Conservation (phyloP, 2,113 vertebrate genomes). For the Rhagologus leucostigma region DNA sequence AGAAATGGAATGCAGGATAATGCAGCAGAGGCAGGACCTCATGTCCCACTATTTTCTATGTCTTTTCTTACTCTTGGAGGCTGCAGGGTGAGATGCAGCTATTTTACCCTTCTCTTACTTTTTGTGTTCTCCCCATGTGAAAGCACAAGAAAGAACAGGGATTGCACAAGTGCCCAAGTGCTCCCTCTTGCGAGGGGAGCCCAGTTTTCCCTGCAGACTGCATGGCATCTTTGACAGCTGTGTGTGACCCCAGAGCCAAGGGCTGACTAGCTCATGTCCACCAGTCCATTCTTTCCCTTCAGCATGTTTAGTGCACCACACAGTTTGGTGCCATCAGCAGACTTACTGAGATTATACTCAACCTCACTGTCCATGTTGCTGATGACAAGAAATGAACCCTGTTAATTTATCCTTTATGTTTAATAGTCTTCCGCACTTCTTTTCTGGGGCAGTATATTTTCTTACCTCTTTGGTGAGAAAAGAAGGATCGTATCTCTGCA, state of each 20-base stretch:
- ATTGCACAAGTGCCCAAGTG: not conserved
- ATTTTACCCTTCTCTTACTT: not conserved
- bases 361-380: not conserved
- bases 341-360: not conserved
- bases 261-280: not conserved
- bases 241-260: not conserved
- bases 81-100: not conserved
- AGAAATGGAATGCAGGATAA: not conserved
- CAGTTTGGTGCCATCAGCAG: not conserved
- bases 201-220: not conserved
- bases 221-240: not conserved
- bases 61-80: not conserved
- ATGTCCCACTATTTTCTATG: fast-evolving
- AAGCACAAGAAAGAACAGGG: not conserved
- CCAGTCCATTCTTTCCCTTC: not conserved
- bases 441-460: not conserved
- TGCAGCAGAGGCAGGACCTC: not conserved
- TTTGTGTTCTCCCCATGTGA: not conserved
- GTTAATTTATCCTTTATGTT: not conserved
- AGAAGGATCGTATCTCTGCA: slow-evolving; percentile 85
- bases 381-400: not conserved
- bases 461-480: slow-evolving; percentile 87
- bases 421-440: not conserved
- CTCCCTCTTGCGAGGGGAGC: not conserved
- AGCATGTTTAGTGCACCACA: not conserved